Percentiles rank a stretch among this genome's conserved stretches.
phyloP scores from a whole-genome alignment of 2,113 vertebrate species.

The Vireo altiloquus region DNA sequence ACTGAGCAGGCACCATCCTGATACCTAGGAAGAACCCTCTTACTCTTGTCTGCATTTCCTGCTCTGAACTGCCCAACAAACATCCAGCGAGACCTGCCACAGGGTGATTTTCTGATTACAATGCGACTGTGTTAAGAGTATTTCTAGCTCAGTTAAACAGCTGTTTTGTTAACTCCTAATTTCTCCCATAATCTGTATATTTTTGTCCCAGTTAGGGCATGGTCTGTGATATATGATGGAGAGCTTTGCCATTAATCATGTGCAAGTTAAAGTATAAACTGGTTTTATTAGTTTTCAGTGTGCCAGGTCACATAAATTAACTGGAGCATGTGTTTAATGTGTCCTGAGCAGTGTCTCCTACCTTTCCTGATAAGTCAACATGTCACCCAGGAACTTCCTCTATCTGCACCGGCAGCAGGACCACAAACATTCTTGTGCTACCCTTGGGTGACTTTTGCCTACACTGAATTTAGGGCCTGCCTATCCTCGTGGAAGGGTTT shows the following conservation, averaged over 20 bases:
- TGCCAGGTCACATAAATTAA: constrained; percentile 54
- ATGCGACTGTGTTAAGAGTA: not conserved
- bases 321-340: not conserved
- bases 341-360: not conserved
- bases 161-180: constrained; percentile 72
- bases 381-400: not conserved
- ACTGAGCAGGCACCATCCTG: not conserved
- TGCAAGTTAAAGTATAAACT: constrained; percentile 42
- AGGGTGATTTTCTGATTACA: constrained; percentile 68
- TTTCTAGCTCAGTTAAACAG: constrained; percentile 67
- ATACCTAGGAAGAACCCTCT: not conserved
- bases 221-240: constrained; percentile 62
- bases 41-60: not conserved
- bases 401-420: not conserved
- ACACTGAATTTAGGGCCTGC: not conserved
- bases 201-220: constrained; percentile 44
- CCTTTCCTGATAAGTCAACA: not conserved
- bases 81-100: not conserved
- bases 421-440: too few relatives aligned
- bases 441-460: not conserved
- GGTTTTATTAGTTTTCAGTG: constrained; percentile 58
- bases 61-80: not conserved
- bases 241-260: constrained; percentile 69
- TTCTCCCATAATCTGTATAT: constrained; percentile 70
- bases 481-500: not conserved